Base-by-base conservation (phyloP, 2,888 invertebrate genomes). In the Agrochola lychnidis region DNA sequence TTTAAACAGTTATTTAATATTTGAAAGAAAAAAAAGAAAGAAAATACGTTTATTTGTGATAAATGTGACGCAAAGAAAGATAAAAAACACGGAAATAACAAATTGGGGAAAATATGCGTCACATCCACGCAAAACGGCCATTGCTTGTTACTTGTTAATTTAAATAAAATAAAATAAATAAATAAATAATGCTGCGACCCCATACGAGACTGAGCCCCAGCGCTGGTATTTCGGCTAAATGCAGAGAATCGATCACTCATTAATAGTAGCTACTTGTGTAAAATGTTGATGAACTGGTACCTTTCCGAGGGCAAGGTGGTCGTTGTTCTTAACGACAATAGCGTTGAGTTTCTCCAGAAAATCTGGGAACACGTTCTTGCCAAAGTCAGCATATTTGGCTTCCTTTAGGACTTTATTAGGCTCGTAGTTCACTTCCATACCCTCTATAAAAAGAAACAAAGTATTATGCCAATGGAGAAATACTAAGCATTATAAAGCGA, bases 271-370 rank as follows among this genome's bases (percentile, higher is more conserved):
- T 57, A 25, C 57, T 25, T 25, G 25, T 14, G 4, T 36, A 14
- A n/a, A 25, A 14, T 25, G 14, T n/a, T 25, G n/a, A 25, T 57
- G 6, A 57, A 7, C 6, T 51, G 19, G 19, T 53, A 92, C 92
- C 90, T 91, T 92, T 59, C 88, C 90, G 42, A 83, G 61, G 14
- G 91, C 91, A 5, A 92, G 64, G 45, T 90, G 89, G 14, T 92
- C 92, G 16, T 89, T 85, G 69, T 92, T 92, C 76, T 87, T 84
- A 45, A 84, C 86, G 7, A 91, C 62, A 3, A 92, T 84, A 0
- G 79, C 82, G 53, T 88, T 88, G 0, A 92, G 79, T 67, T 90
- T 92, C 42, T 85, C 73, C 69, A 92, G 76, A 30, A 89, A 79
- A 0, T 72, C 87, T 16, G 89, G 90, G 79, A 90, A 91, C 12